Percentiles rank a stretch among this genome's conserved stretches.
Evolutionary conservation across 1,140 invertebrate species (phyloP).

Genomic region (Pogonomyrmex barbatus): DNA sequence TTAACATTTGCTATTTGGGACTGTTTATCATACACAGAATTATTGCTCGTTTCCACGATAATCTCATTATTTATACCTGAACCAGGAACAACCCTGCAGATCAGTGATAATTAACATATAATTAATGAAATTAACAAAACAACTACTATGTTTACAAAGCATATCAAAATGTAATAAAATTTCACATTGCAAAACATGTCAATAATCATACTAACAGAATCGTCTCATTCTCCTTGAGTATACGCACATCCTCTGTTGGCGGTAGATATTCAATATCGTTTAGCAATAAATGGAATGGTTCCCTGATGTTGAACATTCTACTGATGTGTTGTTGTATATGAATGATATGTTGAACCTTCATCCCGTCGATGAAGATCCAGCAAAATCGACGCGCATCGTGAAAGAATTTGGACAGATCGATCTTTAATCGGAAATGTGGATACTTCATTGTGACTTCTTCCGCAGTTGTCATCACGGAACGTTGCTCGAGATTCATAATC

Average conservation of each 20-base stretch:
- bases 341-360: constrained; percentile 69
- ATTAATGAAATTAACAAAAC: neutral
- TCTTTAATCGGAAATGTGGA: constrained; percentile 76
- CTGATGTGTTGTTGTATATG: constrained; percentile 74
- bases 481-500: neutral
- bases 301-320: constrained; percentile 73
- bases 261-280: constrained; percentile 77
- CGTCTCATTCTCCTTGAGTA: constrained; percentile 74
- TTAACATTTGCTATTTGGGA: neutral
- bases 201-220: constrained; percentile 67
- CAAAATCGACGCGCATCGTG: constrained; percentile 74
- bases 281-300: constrained; percentile 76
- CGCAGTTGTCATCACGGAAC: neutral
- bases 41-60: neutral
- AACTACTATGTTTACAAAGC: neutral
- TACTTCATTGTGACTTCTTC: constrained; percentile 13
- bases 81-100: constrained; percentile 71
- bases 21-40: constrained; percentile 2
- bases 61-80: constrained; percentile 46
- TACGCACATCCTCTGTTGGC: constrained; percentile 76
- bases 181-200: neutral
- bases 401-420: constrained; percentile 77
- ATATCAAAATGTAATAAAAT: neutral
- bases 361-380: constrained; percentile 76
- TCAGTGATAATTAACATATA: constrained; percentile 3